Evolutionary conservation across 92 coral and sea anemone species (phyloP).

Genomic region (Porites divaricata): DNA sequence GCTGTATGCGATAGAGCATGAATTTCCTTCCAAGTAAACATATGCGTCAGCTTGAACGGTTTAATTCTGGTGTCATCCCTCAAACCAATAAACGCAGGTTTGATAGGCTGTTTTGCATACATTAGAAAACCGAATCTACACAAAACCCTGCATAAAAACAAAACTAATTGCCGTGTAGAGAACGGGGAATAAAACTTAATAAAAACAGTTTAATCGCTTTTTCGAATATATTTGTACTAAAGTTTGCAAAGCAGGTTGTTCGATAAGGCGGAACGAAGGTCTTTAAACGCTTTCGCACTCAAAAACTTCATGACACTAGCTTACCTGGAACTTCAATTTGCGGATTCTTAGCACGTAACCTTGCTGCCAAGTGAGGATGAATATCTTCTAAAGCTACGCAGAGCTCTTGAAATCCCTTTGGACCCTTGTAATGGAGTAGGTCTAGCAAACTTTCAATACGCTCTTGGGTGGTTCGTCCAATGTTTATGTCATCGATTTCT

Average conservation of each 20-base stretch:
- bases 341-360: constrained; percentile 65
- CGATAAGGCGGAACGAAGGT: constrained; percentile 25
- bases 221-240: neutral
- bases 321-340: constrained; percentile 74
- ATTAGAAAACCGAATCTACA: constrained; percentile 48
- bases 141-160: constrained; percentile 73
- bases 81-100: constrained; percentile 39
- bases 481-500: constrained; percentile 80
- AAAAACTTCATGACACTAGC: neutral
- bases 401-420: constrained; percentile 79
- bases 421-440: constrained; percentile 89
- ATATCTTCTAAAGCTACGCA: constrained; percentile 79
- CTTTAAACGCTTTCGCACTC: constrained; percentile 28
- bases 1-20: neutral
- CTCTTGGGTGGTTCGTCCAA: constrained; percentile 77
- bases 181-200: constrained; percentile 5
- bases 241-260: neutral
- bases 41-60: constrained; percentile 17
- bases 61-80: constrained; percentile 42
- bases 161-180: constrained; percentile 57
- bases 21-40: constrained; percentile 12
- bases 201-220: constrained; percentile 9
- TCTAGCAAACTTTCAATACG: constrained; percentile 83
- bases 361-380: constrained; percentile 77
- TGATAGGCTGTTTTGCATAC: constrained; percentile 45